Evolutionary conservation across 2,888 invertebrate species (phyloP), one percentile per base, ranked within the genome.

Genomic region (Anodontia alba): DNA sequence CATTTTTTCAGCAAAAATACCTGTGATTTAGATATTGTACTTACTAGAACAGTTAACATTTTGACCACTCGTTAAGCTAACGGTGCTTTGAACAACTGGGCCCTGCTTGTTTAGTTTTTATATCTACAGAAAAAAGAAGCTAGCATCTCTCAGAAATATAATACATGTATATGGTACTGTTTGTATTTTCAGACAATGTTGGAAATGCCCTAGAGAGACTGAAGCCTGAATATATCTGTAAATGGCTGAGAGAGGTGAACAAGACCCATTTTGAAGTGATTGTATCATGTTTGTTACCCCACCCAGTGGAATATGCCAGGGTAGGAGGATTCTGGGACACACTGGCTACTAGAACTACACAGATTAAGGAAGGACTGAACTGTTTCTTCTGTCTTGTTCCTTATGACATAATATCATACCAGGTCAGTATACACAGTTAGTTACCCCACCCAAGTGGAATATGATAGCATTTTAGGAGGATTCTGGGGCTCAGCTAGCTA

Each of bases 301-400:
- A 99, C 95, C 99, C 99, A 76, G 97, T 98, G 17, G 99, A 99
- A 94, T 98, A 98, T 95, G 98, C 98, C 75, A 96, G 98, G 88
- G 98, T 99, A 84, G 99, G 99, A 33, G 99, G 99, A 7, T 98
- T 99, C 94, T 99, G 99, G 97, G 95, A 95, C 81, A 94, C 93
- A 7, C 87, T 95, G 62, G 92, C 94, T 20, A 93, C 93, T 46
- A 88, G 94, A 92, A 98, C 98, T 0, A 97, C 97, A 49, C 98
- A 99, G 93, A 96, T 99, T 29, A 98, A 98, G 94, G 99, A 99
- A 94, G 99, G 99, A 2, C 96, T 99, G 51, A 97, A 98, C 94
- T 96, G 99, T 81, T 95, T 99, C 68, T 98, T 99, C 94, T 99
- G 99, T 93, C 95, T 99, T 84, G 98, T 99, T 43, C 99, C 99